These are phyloP conservation scores for Zootermopsis nevadensis DNA, from an alignment of 2,888 invertebrate species.

Conservation along the genomic window DNA sequence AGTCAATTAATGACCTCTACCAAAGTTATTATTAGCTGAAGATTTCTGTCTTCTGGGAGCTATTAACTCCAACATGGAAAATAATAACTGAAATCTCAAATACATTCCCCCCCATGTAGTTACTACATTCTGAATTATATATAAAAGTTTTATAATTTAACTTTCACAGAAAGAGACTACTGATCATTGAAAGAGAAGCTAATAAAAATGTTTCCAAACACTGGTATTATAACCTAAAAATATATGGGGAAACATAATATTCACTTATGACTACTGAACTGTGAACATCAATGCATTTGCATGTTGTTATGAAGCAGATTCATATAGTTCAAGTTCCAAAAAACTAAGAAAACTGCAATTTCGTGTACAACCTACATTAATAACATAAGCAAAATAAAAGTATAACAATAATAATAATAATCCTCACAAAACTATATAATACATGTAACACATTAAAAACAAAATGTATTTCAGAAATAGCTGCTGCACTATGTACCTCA, in stretches of 20 bases:
- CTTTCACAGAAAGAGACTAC: neutral
- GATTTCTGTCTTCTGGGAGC: no score
- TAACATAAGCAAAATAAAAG: conserved; percentile 22
- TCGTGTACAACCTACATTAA: neutral
- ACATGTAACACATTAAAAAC: no score
- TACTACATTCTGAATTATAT: neutral
- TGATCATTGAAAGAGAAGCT: neutral
- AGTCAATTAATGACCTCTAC: neutral
- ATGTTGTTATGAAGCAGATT: neutral
- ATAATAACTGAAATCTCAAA: neutral
- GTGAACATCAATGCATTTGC: neutral
- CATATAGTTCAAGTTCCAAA: no score
- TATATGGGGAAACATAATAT: neutral
- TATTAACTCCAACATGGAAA: neutral
- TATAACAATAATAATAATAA: conserved; percentile 12
- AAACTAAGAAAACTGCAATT: neutral
- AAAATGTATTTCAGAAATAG: no score
- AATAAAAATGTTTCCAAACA: conserved; percentile 7
- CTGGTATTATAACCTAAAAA: neutral
- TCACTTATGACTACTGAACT: neutral
- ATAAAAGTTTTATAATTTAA: neutral
- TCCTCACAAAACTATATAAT: no score
- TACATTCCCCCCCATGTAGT: neutral
- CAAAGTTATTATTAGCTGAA: no score
- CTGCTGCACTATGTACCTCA: no score